These are phyloP conservation scores for Nesometra sesokonis DNA, from an alignment of 35 echinoderm and acorn worm genomes.

Conservation along the genomic window DNA sequence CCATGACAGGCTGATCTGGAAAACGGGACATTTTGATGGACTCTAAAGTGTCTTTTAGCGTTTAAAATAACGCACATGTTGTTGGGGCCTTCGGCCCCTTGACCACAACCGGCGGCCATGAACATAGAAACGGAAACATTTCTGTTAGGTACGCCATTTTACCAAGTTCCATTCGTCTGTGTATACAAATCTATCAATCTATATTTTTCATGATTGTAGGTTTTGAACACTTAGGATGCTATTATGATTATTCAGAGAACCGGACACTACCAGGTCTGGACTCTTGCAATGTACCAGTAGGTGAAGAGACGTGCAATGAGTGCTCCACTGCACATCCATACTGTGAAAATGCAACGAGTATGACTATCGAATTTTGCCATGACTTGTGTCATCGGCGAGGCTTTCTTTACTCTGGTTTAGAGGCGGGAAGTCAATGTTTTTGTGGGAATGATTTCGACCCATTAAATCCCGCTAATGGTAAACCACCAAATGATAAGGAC, in stretches of 20 bases:
- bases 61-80: no score
- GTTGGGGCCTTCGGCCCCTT: no score
- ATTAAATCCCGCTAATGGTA: background rate
- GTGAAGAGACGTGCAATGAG: background rate
- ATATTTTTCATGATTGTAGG: no score
- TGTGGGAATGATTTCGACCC: constrained; percentile 2
- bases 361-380: constrained; percentile 17
- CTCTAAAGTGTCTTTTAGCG: no score
- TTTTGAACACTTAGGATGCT: background rate
- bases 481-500: background rate
- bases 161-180: no score
- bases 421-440: constrained; percentile 35
- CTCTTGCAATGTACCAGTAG: background rate
- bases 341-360: background rate
- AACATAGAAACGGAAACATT: no score
- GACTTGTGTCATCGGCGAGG: constrained; percentile 8
- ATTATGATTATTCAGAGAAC: background rate
- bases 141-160: no score
- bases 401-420: constrained; percentile 11
- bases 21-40: no score
- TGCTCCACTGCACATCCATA: constrained; percentile 1
- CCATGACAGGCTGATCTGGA: no score
- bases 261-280: background rate
- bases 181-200: no score
- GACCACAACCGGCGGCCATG: no score